phyloP scores from a whole-genome alignment of 2,113 vertebrate species.

The Lagenorhynchus albirostris region DNA sequence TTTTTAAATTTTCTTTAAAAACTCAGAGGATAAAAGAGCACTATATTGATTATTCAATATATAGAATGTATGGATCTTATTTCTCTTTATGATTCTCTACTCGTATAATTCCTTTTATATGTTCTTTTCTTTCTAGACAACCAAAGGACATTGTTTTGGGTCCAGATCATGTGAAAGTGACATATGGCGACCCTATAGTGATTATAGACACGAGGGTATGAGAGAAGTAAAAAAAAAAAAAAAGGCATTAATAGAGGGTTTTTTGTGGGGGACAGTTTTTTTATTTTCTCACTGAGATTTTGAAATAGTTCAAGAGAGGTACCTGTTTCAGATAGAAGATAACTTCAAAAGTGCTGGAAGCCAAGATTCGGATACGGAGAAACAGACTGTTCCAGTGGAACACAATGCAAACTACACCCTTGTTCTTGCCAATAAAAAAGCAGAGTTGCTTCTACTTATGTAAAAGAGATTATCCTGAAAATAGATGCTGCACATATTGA shows the following conservation, averaged over 20 bases:
- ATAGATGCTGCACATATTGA: not conserved
- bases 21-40: not conserved
- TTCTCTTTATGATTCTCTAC: conserved; percentile 74
- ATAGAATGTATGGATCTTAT: not conserved
- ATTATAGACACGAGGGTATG: conserved; percentile 1
- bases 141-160: conserved; percentile 71
- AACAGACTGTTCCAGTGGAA: not conserved
- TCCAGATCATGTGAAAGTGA: conserved; percentile 74
- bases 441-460: not conserved
- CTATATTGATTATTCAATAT: not conserved
- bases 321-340: not conserved
- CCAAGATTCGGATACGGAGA: not conserved
- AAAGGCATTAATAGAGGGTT: conserved; percentile 14
- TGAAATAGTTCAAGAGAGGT: not conserved
- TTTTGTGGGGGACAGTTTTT: not conserved
- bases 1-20: not conserved
- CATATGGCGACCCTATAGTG: conserved; percentile 60
- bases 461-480: not conserved
- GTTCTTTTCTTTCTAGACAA: conserved; percentile 73
- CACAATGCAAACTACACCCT: not conserved
- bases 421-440: not conserved
- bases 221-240: not conserved
- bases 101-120: conserved; percentile 76
- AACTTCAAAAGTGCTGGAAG: not conserved
- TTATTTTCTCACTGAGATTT: not conserved